These are phyloP conservation scores for Montifringilla adamsi DNA, from an alignment of 2,113 vertebrate genomes.

Conservation along the genomic window DNA sequence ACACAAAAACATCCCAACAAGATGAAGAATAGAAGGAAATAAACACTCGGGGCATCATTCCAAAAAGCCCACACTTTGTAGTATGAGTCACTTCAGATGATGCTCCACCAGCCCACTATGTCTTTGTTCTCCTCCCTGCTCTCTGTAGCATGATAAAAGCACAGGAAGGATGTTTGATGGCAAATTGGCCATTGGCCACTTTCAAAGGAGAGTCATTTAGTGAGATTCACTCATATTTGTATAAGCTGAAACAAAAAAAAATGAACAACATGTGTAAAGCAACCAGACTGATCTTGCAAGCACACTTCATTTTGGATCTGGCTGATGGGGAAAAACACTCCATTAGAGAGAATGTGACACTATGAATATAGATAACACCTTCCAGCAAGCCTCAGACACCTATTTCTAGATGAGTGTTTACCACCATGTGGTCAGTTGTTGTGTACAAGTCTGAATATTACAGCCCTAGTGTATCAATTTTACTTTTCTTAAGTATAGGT, in stretches of 20 bases:
- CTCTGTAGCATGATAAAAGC: background rate
- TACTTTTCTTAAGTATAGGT: background rate
- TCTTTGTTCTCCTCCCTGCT: background rate
- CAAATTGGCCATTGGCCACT: background rate
- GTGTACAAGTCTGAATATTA: background rate
- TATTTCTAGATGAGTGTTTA: constrained; percentile 34
- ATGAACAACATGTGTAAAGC: background rate
- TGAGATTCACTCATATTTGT: constrained; percentile 45
- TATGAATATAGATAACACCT: background rate
- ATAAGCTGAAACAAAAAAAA: background rate
- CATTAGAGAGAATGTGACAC: background rate
- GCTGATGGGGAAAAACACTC: constrained; percentile 39
- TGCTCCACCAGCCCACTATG: background rate
- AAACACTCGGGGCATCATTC: background rate
- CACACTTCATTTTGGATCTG: background rate
- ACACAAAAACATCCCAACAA: background rate
- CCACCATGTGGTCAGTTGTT: background rate
- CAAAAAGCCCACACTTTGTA: background rate
- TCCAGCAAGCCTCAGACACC: background rate
- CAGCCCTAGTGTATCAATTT: background rate
- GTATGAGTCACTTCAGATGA: background rate
- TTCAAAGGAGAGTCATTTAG: constrained; percentile 52
- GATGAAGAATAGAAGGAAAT: constrained; percentile 6
- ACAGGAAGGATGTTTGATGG: constrained; percentile 30
- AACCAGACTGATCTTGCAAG: background rate